Conservation (phyloP, 1,140 invertebrate species). For the Mesaphorura yosii region DNA sequence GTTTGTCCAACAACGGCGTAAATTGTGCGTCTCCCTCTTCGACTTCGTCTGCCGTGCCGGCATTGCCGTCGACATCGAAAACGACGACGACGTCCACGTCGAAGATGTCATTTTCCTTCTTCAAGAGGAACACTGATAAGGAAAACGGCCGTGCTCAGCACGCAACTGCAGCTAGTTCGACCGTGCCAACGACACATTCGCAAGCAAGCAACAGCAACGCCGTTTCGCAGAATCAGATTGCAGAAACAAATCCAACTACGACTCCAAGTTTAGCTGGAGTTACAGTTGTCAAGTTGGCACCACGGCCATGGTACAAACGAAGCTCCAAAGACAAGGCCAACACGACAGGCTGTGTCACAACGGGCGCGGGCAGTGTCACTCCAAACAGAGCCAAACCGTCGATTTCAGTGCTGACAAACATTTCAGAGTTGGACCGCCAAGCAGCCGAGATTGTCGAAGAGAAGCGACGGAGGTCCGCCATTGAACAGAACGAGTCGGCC, state of each 20-base stretch:
- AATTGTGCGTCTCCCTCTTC: background rate
- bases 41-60: background rate
- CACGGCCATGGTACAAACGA: slow-evolving; percentile 23
- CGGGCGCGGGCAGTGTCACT: no score
- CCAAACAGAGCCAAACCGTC: slow-evolving; percentile 11
- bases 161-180: no score
- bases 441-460: slow-evolving; percentile 56
- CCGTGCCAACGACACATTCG: no score
- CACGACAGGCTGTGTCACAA: no score
- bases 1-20: background rate
- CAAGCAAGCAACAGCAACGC: no score
- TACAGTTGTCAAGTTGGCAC: background rate
- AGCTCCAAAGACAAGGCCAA: slow-evolving; percentile 2
- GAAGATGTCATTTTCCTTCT: no score
- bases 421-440: slow-evolving; percentile 65
- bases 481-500: slow-evolving; percentile 33
- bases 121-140: no score
- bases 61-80: background rate
- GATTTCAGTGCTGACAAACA: slow-evolving; percentile 49
- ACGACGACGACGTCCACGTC: no score
- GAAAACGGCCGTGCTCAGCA: no score
- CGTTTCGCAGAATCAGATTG: no score
- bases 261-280: no score
- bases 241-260: no score
- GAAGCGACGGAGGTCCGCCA: slow-evolving; percentile 35